These are phyloP conservation scores for Oreochromis tanganicae DNA, from an alignment of 2,113 vertebrate genomes.

Conservation along the genomic window DNA sequence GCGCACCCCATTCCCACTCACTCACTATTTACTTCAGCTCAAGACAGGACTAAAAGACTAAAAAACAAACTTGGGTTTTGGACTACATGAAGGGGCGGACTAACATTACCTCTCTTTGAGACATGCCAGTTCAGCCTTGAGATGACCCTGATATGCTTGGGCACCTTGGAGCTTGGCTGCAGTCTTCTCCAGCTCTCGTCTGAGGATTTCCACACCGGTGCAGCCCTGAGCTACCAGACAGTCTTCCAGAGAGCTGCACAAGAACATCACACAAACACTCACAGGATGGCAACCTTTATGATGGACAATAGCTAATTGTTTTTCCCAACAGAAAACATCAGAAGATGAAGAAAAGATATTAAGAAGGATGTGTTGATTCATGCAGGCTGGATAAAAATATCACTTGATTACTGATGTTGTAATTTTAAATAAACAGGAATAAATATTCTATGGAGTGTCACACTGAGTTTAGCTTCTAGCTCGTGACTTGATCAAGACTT, in stretches of 20 bases:
- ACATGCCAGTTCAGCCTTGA: conserved; percentile 77
- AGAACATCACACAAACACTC: neutral
- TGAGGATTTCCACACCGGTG: conserved; percentile 42
- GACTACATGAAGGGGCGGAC: neutral
- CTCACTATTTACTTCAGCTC: neutral
- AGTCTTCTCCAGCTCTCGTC: conserved; percentile 68
- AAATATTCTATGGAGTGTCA: neutral
- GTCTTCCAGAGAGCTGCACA: conserved; percentile 75
- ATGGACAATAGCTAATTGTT: neutral
- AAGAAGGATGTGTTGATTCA: neutral
- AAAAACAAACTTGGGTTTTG: neutral
- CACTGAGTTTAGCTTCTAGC: neutral
- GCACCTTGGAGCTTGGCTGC: conserved; percentile 68
- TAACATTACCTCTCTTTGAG: conserved; percentile 78
- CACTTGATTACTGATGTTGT: neutral
- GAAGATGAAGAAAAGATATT: neutral
- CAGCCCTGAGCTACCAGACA: conserved; percentile 58
- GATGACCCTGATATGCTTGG: conserved; percentile 73
- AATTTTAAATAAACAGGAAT: neutral
- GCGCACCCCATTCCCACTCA: neutral
- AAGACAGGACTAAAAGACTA: neutral
- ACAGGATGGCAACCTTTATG: neutral
- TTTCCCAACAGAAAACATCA: neutral
- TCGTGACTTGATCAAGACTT: neutral
- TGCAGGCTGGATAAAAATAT: neutral